Evolutionary conservation across 2,797 vertebrate species (phyloP).

Genomic region (Trematomus bernacchii): DNA sequence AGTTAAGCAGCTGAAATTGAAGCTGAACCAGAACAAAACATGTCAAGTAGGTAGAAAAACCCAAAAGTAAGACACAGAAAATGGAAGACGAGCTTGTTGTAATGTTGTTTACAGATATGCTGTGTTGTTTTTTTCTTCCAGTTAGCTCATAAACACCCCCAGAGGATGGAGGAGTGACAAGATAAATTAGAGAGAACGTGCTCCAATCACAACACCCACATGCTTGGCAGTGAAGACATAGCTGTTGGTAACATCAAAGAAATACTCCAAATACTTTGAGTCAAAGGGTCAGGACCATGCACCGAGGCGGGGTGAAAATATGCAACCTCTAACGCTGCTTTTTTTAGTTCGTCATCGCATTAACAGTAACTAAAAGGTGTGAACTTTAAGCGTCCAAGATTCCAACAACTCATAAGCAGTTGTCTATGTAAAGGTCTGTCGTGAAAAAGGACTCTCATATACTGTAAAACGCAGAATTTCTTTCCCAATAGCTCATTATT

Average conservation of each 20-base stretch:
- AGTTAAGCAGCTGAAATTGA: slow-evolving; percentile 23
- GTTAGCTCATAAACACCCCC: slow-evolving; percentile 56
- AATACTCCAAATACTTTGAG: slow-evolving; percentile 24
- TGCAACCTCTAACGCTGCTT: slow-evolving; percentile 12
- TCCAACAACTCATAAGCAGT: slow-evolving; percentile 1
- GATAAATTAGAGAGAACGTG: slow-evolving; percentile 56
- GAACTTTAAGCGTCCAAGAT: slow-evolving; percentile 10
- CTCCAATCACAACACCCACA: slow-evolving; percentile 50
- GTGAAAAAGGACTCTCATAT: slow-evolving; percentile 11
- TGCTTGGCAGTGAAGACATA: slow-evolving; percentile 30
- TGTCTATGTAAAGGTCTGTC: slow-evolving; percentile 11
- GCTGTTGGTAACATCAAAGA: slow-evolving; percentile 50
- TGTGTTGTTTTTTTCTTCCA: slow-evolving; percentile 23
- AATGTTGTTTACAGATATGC: slow-evolving; percentile 57
- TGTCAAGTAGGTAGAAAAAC: slow-evolving; percentile 17
- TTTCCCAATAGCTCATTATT: slow-evolving; percentile 7
- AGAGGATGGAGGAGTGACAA: slow-evolving; percentile 64
- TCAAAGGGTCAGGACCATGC: slow-evolving; percentile 46
- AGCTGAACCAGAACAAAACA: slow-evolving; percentile 23
- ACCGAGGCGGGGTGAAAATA: slow-evolving; percentile 24
- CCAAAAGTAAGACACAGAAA: slow-evolving; percentile 38
- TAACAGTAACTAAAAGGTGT: neutral
- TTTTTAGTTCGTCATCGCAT: slow-evolving; percentile 18
- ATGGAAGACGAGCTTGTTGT: slow-evolving; percentile 37
- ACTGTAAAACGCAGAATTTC: slow-evolving; percentile 4